phyloP scores from a whole-genome alignment of 2,888 invertebrate genomes.

The Zaprionus lineosus region DNA sequence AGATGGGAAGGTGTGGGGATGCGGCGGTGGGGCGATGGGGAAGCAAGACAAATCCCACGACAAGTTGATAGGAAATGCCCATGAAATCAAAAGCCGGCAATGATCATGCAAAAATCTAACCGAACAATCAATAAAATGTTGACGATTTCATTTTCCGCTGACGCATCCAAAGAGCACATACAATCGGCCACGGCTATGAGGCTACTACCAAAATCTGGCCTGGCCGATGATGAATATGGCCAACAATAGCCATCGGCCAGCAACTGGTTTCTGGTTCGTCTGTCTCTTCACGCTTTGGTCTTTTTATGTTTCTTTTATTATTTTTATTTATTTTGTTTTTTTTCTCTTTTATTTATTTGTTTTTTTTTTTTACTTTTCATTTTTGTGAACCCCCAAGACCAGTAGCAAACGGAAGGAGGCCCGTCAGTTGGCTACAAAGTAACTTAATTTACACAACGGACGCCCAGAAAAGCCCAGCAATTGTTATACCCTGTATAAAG shows the following conservation, averaged over 20 bases:
- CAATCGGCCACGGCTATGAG: slow-evolving; percentile 37
- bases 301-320: no score
- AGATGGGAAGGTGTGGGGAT: neutral
- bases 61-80: slow-evolving; percentile 66
- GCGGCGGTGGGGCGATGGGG: neutral
- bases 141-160: slow-evolving; percentile 75
- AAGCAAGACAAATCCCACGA: slow-evolving; percentile 48
- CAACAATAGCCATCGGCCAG: neutral
- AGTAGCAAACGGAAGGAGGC: slow-evolving; percentile 70
- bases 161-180: slow-evolving; percentile 57
- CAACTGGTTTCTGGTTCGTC: slow-evolving; percentile 51
- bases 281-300: slow-evolving; percentile 12
- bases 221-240: slow-evolving; percentile 41
- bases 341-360: neutral
- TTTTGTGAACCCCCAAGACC: slow-evolving; percentile 54
- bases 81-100: slow-evolving; percentile 71
- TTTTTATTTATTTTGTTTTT: slow-evolving; percentile 21
- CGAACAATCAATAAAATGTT: slow-evolving; percentile 74
- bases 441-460: slow-evolving; percentile 71
- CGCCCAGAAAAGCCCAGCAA: slow-evolving; percentile 42
- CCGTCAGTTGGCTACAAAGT: slow-evolving; percentile 66
- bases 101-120: slow-evolving; percentile 68
- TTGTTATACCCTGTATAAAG: slow-evolving; percentile 27
- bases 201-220: slow-evolving; percentile 19
- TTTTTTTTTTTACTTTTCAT: slow-evolving; percentile 1